phyloP scores from a whole-genome alignment of 2,888 invertebrate species.

The Hipparchia semele region DNA sequence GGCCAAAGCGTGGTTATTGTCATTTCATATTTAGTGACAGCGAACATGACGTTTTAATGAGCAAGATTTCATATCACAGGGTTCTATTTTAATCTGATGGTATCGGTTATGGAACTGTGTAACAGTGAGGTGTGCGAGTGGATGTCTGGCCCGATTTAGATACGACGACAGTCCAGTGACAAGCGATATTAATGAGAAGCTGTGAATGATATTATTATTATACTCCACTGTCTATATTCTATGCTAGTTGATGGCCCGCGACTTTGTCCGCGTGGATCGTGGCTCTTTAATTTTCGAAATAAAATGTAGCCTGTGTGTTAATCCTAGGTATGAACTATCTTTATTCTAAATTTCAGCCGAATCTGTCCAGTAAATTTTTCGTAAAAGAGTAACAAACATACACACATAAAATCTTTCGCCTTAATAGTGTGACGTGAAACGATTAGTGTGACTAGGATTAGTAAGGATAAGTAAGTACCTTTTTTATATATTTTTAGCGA shows the following conservation, averaged over 20 bases:
- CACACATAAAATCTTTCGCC: no score
- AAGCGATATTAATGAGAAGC: slow-evolving; percentile 31
- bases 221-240: not conserved
- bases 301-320: no score
- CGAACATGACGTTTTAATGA: slow-evolving; percentile 52
- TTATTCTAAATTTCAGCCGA: no score
- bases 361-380: no score
- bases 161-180: slow-evolving; percentile 41
- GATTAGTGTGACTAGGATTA: not conserved
- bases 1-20: slow-evolving; percentile 68
- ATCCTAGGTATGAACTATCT: no score
- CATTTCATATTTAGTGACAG: slow-evolving; percentile 66
- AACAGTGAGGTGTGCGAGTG: slow-evolving; percentile 1
- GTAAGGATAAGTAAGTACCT: not conserved
- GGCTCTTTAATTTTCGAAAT: no score
- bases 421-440: no score
- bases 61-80: not conserved
- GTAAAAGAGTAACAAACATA: no score
- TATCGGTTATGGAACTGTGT: slow-evolving; percentile 12
- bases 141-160: slow-evolving; percentile 1
- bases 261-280: no score
- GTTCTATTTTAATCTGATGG: slow-evolving; percentile 10
- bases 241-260: no score
- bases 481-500: no score
- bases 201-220: slow-evolving; percentile 19